Conservation (phyloP, 2,113 vertebrate genomes). For the mouse (Mus musculus) region DNA sequence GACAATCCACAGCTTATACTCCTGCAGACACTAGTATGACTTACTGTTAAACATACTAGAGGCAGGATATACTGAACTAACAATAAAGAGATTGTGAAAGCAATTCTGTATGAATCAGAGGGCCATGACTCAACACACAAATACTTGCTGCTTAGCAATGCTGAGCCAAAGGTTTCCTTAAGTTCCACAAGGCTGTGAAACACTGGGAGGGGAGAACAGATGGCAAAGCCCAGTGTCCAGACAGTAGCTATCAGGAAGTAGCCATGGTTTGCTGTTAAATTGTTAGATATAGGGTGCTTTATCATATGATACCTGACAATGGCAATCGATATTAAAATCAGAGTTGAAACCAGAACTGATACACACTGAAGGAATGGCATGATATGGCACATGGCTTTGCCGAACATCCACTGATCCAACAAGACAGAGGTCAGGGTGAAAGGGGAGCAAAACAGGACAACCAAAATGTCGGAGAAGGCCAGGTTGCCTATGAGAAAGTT, state of each 20-base stretch:
- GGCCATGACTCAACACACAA: conserved; percentile 91
- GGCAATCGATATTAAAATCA: conserved; percentile 91
- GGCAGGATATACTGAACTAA: conserved; percentile 91
- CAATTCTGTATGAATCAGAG: conserved; percentile 88
- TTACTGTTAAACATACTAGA: conserved; percentile 87
- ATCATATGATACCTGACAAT: conserved; percentile 91
- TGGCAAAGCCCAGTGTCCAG: conserved; percentile 88
- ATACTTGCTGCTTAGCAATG: conserved; percentile 86
- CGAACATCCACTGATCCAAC: conserved; percentile 91
- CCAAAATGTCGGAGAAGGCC: conserved; percentile 92
- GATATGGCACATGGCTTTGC: conserved; percentile 89
- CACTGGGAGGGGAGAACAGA: conserved; percentile 90
- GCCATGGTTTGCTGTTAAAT: conserved; percentile 88
- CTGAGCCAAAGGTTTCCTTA: conserved; percentile 86
- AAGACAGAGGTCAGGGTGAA: conserved; percentile 89
- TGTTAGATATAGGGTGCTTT: conserved; percentile 89
- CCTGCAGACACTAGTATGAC: conserved; percentile 91
- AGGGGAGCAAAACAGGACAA: conserved; percentile 90
- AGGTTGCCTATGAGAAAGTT: conserved; percentile 91
- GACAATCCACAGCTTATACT: conserved; percentile 87
- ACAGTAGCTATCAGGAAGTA: conserved; percentile 86
- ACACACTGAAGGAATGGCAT: conserved; percentile 91
- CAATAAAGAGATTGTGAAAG: conserved; percentile 88
- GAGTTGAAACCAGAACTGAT: conserved; percentile 90
- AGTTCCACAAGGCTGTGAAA: conserved; percentile 90